Evolutionary conservation across 1,140 invertebrate species (phyloP).

Genomic region (Drosophila jambulina): DNA sequence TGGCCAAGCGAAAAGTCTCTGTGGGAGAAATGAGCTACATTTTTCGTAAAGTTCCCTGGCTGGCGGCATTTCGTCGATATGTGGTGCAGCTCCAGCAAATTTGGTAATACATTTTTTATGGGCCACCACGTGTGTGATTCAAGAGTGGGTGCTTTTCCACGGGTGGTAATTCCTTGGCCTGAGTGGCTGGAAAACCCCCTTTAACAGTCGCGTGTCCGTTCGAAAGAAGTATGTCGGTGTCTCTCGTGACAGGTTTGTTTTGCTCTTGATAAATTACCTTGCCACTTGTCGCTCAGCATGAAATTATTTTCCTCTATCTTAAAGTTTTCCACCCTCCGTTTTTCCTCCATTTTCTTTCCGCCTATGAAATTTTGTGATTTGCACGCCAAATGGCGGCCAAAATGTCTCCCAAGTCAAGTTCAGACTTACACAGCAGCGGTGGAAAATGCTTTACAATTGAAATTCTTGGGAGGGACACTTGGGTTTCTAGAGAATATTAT

Average conservation of each 20-base stretch:
- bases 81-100: conserved; percentile 44
- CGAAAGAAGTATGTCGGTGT: conserved; percentile 4
- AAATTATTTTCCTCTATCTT: conserved; percentile 56
- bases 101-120: conserved; percentile 78
- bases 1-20: conserved; percentile 3
- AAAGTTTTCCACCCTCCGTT: conserved; percentile 21
- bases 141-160: conserved; percentile 3
- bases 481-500: not conserved
- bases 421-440: not conserved
- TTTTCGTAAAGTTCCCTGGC: conserved; percentile 45
- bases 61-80: conserved; percentile 40
- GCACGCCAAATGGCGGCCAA: conserved; percentile 31
- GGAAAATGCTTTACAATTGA: conserved; percentile 13
- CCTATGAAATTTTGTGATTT: conserved; percentile 35
- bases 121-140: conserved; percentile 30
- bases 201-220: conserved; percentile 54
- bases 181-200: conserved; percentile 10
- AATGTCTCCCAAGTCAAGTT: conserved; percentile 42
- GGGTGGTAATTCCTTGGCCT: not conserved
- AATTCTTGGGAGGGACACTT: conserved; percentile 19
- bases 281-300: conserved; percentile 67
- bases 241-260: conserved; percentile 38
- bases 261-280: conserved; percentile 71
- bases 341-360: not conserved
- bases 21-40: conserved; percentile 37